Evolutionary conservation across 2,797 vertebrate genomes (phyloP), one percentile per base, ranked within the genome.

Genomic region (Danio choprae): DNA sequence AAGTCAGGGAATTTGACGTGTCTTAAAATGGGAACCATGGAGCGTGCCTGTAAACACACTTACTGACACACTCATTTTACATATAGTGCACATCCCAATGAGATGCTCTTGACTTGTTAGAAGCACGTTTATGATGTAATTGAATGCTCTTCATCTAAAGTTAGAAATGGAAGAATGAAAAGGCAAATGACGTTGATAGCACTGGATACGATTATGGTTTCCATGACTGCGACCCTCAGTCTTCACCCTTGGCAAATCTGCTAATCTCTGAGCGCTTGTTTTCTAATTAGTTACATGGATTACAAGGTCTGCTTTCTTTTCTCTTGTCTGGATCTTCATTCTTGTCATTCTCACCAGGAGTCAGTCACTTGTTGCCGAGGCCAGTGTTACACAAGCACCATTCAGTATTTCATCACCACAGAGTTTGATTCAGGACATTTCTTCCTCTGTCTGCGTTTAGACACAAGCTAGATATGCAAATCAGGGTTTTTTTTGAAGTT

Each of bases 141-240:
- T 41, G 4, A 77, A 56, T 55, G 16, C 16, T 12, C 38, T 18
- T 67, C 77, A 18, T 65, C 40, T 56, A 46, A 67, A 70, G 76
- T 69, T 65, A 44, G n/a, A 22, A 50, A 60, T 40, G 22, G 41
- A 55, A 22, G 16, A 13, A 64, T 82, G 74, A 81, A 83, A 70
- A 77, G 48, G 74, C 51, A 53, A 58, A 22, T 48, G 18, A 74
- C 46, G 38, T 68, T 65, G 73, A 78, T 83, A 81, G 44, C 29
- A 50, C 76, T 79, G 71, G 80, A 84, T 83, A 80, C 85, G 75
- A 86, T 84, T 84, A 81, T 38, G 0, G 67, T 85, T 87, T 87
- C 79, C 81, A 75, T 81, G 56, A 84, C 62, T 8, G 38, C 62
- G 82, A 81, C 74, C 79, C 67, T 58, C 55, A 67, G 29, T 50